A percentile compares a stretch with the other conserved stretches of the same genome.
Conservation (phyloP, 2,797 vertebrate species). For the Chromis chromis region DNA sequence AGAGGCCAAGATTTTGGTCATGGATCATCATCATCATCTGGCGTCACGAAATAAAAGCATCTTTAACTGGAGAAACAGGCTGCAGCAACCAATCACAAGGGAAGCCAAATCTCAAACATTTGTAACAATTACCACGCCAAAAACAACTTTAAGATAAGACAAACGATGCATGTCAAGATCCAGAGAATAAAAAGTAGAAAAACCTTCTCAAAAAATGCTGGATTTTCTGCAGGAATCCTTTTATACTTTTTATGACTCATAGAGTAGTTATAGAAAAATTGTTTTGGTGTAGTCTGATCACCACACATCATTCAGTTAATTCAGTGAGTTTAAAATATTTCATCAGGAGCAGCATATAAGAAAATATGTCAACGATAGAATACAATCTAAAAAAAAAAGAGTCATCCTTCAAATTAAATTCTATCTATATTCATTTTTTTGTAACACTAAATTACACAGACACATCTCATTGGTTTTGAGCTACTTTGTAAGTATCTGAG, state of each 20-base stretch:
- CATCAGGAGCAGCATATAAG: neutral
- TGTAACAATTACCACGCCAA: no score
- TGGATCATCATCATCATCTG: neutral
- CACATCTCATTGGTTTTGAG: neutral
- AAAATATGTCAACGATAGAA: neutral
- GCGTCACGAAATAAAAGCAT: slow-evolving; percentile 3
- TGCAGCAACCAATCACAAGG: neutral
- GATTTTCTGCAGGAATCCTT: neutral
- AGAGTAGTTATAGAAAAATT: neutral
- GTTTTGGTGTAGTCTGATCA: no score
- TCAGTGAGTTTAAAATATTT: no score
- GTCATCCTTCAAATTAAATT: neutral
- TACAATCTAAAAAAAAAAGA: neutral
- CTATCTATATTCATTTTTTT: neutral
- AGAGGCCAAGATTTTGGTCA: neutral
- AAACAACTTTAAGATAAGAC: no score
- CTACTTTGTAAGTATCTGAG: neutral
- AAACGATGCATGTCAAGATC: no score
- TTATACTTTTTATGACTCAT: neutral
- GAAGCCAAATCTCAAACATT: neutral
- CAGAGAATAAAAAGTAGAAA: no score
- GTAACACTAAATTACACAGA: neutral
- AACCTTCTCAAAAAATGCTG: no score
- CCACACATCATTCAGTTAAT: no score
- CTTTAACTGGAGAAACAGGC: neutral